Evolutionary conservation across 92 coral and sea anemone species (phyloP), one percentile per base, ranked within the genome.

Genomic region (Montipora capitata): DNA sequence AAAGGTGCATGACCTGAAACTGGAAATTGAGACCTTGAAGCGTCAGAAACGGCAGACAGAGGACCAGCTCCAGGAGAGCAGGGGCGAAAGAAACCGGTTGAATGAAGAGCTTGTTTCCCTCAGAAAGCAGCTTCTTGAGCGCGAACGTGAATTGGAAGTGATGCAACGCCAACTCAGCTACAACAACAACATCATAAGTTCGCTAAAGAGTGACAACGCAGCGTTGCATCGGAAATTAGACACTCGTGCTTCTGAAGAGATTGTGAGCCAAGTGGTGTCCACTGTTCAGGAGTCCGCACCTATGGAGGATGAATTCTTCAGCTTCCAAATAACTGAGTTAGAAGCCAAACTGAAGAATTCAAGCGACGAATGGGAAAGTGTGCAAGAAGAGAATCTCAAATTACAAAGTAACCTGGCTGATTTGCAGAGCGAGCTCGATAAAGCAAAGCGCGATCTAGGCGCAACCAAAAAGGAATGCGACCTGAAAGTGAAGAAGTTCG

Each of bases 351-450:
- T 95, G 74, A 95, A 96, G 87, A 91, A 92, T 79, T 91, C 97
- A 20, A 87, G 84, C 74, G 96, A 96, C 82, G 99, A 96, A 84
- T 92, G 91, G 65, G 99, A 96, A 16, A 90, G 96, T 14, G 87
- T 96, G 40, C 93, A 93, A 74, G 93, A 94, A 17, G 99, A 96
- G 68, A 88, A 94, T 65, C 88, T 92, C 10, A 92, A 91, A 40
- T 72, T 98, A 68, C 97, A 94, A 86, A 86, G 93, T 83, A 94
- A 91, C 87, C 96, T 96, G 39, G 82, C 98, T 38, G 91, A 96
- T 74, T 88, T 98, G 51, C 99, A 98, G 85, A 86, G 90, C 43
- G 99, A 98, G 79, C 94, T 94, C 86, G 99, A 98, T 94, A 89
- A 94, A 80, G 96, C 99, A 59, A 64, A 90, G 57, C 88, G 98